Evolutionary conservation across 2,113 vertebrate genomes (phyloP).

Genomic region (Triplophysa dalaica): DNA sequence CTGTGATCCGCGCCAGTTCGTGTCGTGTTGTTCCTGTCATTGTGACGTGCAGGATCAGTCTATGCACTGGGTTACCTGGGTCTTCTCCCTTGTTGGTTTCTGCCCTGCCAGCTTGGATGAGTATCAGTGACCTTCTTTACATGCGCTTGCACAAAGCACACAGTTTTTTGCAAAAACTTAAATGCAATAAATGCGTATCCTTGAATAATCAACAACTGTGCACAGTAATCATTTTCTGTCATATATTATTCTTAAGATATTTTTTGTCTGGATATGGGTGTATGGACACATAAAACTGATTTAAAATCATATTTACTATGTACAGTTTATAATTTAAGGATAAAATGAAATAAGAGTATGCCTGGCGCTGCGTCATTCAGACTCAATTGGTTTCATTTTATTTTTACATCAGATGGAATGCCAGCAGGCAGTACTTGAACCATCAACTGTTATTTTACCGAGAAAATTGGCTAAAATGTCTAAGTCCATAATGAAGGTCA

Average conservation of each 20-base stretch:
- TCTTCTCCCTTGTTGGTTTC: background rate
- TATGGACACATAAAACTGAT: background rate
- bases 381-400: background rate
- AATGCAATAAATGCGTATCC: too few relatives aligned
- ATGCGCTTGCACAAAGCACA: too few relatives aligned
- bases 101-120: background rate
- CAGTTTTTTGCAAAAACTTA: too few relatives aligned
- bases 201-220: too few relatives aligned
- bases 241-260: background rate
- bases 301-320: background rate
- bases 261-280: background rate
- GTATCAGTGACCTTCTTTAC: too few relatives aligned
- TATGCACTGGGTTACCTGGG: background rate
- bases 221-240: too few relatives aligned
- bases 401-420: background rate
- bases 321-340: too few relatives aligned
- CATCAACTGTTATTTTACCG: slow-evolving; percentile 26
- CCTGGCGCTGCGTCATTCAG: background rate
- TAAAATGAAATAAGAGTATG: too few relatives aligned
- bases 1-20: background rate
- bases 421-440: background rate
- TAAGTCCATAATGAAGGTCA: slow-evolving; percentile 1
- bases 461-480: background rate
- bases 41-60: background rate
- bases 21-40: background rate